Percentiles rank a stretch among this genome's conserved stretches.
These are phyloP conservation scores for Phyto melanocephala DNA, from an alignment of 2,888 invertebrate species.

Conservation along the genomic window DNA sequence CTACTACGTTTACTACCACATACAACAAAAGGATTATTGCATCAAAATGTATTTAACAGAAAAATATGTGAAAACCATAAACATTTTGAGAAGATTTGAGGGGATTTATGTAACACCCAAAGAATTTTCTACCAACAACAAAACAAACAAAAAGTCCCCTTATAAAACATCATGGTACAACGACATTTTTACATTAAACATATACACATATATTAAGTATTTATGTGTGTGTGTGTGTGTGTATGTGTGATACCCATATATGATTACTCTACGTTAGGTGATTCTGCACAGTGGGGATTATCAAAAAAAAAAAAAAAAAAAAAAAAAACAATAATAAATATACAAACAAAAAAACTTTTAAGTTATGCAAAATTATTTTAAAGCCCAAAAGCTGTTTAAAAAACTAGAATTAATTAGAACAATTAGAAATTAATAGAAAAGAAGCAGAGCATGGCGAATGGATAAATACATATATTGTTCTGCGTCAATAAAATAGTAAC, in stretches of 20 bases:
- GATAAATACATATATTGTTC: too few relatives aligned
- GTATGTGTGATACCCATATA: not conserved
- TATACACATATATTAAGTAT: not conserved
- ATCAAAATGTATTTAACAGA: constrained; percentile 57
- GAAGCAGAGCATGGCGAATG: too few relatives aligned
- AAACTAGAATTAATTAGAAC: too few relatives aligned
- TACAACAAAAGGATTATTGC: constrained; percentile 59
- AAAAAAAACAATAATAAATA: too few relatives aligned
- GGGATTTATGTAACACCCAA: constrained; percentile 42
- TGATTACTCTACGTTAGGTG: not conserved
- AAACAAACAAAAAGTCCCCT: not conserved
- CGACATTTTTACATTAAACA: not conserved
- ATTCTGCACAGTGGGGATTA: too few relatives aligned
- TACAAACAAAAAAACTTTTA: too few relatives aligned
- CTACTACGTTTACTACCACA: not conserved
- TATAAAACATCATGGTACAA: not conserved
- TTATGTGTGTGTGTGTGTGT: not conserved
- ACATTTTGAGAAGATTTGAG: constrained; percentile 46
- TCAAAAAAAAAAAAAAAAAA: too few relatives aligned
- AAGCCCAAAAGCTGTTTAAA: too few relatives aligned
- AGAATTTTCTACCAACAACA: not conserved
- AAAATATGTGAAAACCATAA: constrained; percentile 58
- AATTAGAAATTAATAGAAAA: too few relatives aligned
- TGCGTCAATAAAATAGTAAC: too few relatives aligned
- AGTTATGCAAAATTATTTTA: too few relatives aligned